Evolutionary conservation across 2,113 vertebrate species (phyloP).

Genomic region (Gobio gobio): DNA sequence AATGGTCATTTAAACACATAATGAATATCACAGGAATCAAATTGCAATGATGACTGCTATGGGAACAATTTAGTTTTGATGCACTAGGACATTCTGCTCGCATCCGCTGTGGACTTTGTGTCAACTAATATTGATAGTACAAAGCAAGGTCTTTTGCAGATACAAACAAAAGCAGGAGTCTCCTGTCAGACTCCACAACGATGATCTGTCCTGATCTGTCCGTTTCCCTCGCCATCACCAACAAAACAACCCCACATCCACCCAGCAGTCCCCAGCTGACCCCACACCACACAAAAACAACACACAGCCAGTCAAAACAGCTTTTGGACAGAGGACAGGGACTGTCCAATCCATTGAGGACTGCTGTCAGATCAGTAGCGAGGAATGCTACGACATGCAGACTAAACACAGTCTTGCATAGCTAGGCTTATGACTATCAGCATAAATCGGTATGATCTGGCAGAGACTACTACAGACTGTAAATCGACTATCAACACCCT

Average conservation of each 20-base stretch:
- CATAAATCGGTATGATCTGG: no score
- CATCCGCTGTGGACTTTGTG: not conserved
- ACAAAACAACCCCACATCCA: not conserved
- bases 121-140: not conserved
- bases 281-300: not conserved
- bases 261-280: not conserved
- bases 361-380: not conserved
- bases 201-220: slow-evolving; percentile 7
- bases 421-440: not conserved
- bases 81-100: not conserved
- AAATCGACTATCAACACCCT: no score
- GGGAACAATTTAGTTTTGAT: not conserved
- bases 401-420: not conserved
- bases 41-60: not conserved
- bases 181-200: not conserved
- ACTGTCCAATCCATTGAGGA: not conserved
- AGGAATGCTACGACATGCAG: not conserved
- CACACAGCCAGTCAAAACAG: slow-evolving; percentile 8
- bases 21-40: not conserved
- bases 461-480: no score
- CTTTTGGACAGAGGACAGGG: not conserved
- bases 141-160: not conserved
- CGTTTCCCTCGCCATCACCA: not conserved
- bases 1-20: not conserved
- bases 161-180: not conserved